phyloP scores from a whole-genome alignment of 1,140 invertebrate genomes.

The Heliconius himera region DNA sequence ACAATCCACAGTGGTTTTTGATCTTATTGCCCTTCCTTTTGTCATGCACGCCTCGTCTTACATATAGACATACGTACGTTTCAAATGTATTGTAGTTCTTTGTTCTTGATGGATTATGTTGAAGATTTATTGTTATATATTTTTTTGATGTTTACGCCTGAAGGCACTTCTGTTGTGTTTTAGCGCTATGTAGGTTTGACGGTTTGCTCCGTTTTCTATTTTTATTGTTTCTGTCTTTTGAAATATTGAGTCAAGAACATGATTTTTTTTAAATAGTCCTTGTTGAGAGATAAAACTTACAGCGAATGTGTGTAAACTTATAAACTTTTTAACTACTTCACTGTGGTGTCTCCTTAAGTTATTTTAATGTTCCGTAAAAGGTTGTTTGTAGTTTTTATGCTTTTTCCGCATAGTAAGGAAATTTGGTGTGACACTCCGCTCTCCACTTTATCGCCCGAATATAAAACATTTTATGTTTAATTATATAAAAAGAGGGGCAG shows the following conservation, averaged over 20 bases:
- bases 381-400: neutral
- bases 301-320: too few species aligned
- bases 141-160: neutral
- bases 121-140: neutral
- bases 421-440: neutral
- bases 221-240: too few species aligned
- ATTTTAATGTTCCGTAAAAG: too few species aligned
- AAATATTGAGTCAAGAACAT: too few species aligned
- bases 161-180: neutral
- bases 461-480: too few species aligned
- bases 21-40: slow-evolving; percentile 37
- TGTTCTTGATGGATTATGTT: slow-evolving; percentile 18
- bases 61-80: neutral
- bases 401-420: neutral
- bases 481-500: too few species aligned
- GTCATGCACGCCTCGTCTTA: slow-evolving; percentile 17
- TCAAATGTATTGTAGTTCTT: neutral
- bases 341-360: too few species aligned
- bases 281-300: too few species aligned
- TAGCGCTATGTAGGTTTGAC: neutral
- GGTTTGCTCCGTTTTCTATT: too few species aligned
- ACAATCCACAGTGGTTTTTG: slow-evolving; percentile 35
- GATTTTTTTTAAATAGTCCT: too few species aligned
- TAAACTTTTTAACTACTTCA: too few species aligned
- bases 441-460: neutral